These are phyloP conservation scores for Ptilodon capucinus DNA, from an alignment of 2,888 invertebrate species.

Conservation along the genomic window DNA sequence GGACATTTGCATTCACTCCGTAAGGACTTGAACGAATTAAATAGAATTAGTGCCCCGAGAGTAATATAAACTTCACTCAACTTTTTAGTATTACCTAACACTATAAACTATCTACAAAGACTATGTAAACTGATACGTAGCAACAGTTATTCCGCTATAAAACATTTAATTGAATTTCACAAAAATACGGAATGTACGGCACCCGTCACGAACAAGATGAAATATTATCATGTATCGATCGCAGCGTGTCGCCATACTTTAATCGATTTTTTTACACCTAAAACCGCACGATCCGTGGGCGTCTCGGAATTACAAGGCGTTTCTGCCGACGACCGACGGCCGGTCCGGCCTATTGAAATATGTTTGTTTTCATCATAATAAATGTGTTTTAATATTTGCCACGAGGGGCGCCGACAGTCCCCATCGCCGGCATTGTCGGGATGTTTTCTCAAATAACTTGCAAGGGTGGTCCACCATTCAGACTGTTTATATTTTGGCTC, in stretches of 20 bases:
- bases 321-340: constrained; percentile 69
- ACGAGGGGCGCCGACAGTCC: constrained; percentile 49
- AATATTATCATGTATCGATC: constrained; percentile 80
- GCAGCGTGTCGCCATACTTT: constrained; percentile 79
- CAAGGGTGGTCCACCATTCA: constrained; percentile 63
- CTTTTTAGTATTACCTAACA: constrained; percentile 49
- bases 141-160: constrained; percentile 65
- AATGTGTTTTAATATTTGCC: constrained; percentile 61
- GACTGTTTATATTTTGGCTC: constrained; percentile 39
- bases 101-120: constrained; percentile 47
- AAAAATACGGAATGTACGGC: constrained; percentile 71
- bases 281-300: constrained; percentile 77
- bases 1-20: background rate
- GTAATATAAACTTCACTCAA: constrained; percentile 44
- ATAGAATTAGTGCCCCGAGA: constrained; percentile 8
- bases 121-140: constrained; percentile 69
- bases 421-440: constrained; percentile 50
- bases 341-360: constrained; percentile 72
- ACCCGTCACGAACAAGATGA: constrained; percentile 69
- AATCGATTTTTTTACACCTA: constrained; percentile 83
- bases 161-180: constrained; percentile 78
- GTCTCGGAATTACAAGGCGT: constrained; percentile 74
- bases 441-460: constrained; percentile 69
- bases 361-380: constrained; percentile 75
- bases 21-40: background rate